A percentile compares a stretch with the other conserved stretches of the same genome.
phyloP scores from a whole-genome alignment of 1,140 invertebrate genomes.

The Drosophila obscura region DNA sequence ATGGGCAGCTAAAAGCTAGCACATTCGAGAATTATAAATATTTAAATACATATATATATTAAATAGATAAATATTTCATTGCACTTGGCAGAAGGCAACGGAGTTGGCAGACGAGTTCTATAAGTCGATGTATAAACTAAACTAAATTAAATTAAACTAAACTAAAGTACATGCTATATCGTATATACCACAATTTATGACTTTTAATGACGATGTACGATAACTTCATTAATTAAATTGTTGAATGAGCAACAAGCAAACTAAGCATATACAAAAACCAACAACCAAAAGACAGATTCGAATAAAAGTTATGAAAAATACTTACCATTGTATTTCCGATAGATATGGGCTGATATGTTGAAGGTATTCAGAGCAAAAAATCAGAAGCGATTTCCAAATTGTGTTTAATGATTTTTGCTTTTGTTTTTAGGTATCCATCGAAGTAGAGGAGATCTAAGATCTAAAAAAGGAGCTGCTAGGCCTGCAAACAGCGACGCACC shows the following conservation, averaged over 20 bases:
- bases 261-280: constrained; percentile 42
- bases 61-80: constrained; percentile 60
- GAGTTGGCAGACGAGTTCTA: constrained; percentile 36
- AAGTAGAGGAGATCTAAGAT: no score
- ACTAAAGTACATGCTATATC: constrained; percentile 37
- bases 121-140: constrained; percentile 59
- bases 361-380: no score
- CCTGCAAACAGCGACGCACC: constrained; percentile 49
- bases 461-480: background rate
- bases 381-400: no score
- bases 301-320: constrained; percentile 69
- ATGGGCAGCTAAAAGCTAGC: constrained; percentile 66
- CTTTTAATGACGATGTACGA: constrained; percentile 58
- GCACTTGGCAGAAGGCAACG: constrained; percentile 50
- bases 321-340: background rate
- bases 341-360: no score
- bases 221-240: constrained; percentile 73
- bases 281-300: constrained; percentile 70
- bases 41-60: background rate
- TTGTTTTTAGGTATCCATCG: background rate
- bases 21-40: constrained; percentile 30
- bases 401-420: no score
- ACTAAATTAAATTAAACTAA: constrained; percentile 14
- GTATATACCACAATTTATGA: constrained; percentile 49
- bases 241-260: constrained; percentile 61